phyloP scores from a whole-genome alignment of 2,888 invertebrate species.

The Serrognathus titanus region DNA sequence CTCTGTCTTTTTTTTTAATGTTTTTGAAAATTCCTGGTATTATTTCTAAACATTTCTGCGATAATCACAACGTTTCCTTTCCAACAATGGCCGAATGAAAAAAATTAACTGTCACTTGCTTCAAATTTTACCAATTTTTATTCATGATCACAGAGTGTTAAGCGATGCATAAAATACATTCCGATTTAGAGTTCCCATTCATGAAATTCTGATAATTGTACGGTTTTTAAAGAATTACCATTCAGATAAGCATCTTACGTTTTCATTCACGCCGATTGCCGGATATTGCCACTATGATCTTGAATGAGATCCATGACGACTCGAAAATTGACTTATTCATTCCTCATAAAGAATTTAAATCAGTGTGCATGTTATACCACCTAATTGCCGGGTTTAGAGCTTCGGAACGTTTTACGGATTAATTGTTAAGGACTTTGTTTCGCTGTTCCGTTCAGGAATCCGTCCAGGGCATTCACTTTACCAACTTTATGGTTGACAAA shows the following conservation, averaged over 20 bases:
- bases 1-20: too few species aligned
- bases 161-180: conserved; percentile 16
- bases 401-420: conserved; percentile 2
- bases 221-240: conserved; percentile 5
- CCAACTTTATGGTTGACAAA: conserved; percentile 5
- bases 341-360: conserved; percentile 10
- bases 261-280: conserved; percentile 9
- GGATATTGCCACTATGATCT: conserved; percentile 11
- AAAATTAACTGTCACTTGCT: conserved; percentile 5
- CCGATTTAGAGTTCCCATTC: conserved; percentile 14
- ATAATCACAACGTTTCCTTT: too few species aligned
- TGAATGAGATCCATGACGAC: conserved; percentile 9
- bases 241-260: conserved; percentile 4
- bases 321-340: conserved; percentile 14
- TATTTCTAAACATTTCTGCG: too few species aligned
- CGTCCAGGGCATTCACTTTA: conserved; percentile 6
- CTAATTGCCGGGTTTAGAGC: conserved; percentile 6
- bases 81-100: background rate
- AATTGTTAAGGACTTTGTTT: conserved; percentile 7
- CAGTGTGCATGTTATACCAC: conserved; percentile 5
- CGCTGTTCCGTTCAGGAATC: background rate
- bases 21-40: too few species aligned
- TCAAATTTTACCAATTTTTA: conserved; percentile 8
- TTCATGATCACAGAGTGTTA: conserved; percentile 14
- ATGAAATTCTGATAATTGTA: conserved; percentile 20